Evolutionary conservation across 2,113 vertebrate species (phyloP).

Genomic region (Sylvilagus bachmani): DNA sequence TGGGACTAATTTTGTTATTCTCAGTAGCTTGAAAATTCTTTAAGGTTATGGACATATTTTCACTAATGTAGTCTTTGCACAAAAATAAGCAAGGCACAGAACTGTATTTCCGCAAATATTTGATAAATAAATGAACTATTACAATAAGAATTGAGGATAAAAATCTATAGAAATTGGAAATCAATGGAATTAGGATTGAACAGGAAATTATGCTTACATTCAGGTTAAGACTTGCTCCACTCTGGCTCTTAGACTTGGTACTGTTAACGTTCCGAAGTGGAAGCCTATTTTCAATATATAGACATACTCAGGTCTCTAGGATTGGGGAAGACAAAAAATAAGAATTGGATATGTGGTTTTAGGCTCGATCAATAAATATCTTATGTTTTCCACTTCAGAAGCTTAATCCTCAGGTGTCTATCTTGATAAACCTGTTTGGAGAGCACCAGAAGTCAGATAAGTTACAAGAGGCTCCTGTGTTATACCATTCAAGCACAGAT

Average conservation of each 20-base stretch:
- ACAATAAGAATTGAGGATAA: not conserved
- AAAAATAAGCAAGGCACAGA: not conserved
- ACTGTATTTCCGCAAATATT: not conserved
- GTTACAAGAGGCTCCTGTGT: not conserved
- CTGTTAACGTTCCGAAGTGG: not conserved
- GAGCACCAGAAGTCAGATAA: not conserved
- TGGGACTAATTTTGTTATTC: not conserved
- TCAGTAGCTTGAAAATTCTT: not conserved
- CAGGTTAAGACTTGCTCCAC: not conserved
- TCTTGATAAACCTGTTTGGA: not conserved
- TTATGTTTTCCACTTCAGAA: not conserved
- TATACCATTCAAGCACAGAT: not conserved
- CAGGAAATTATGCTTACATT: not conserved
- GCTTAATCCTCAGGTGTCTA: not conserved
- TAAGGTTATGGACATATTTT: not conserved
- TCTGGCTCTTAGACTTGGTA: not conserved
- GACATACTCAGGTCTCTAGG: not conserved
- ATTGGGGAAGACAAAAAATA: not conserved
- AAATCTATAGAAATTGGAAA: not conserved
- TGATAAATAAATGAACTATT: not conserved
- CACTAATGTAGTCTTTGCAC: not conserved
- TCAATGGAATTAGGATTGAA: not conserved
- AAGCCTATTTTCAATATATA: not conserved
- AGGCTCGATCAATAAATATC: not conserved
- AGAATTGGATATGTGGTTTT: not conserved